Evolutionary conservation across 2,888 invertebrate species (phyloP).

Genomic region (Polydesmus complanatus): DNA sequence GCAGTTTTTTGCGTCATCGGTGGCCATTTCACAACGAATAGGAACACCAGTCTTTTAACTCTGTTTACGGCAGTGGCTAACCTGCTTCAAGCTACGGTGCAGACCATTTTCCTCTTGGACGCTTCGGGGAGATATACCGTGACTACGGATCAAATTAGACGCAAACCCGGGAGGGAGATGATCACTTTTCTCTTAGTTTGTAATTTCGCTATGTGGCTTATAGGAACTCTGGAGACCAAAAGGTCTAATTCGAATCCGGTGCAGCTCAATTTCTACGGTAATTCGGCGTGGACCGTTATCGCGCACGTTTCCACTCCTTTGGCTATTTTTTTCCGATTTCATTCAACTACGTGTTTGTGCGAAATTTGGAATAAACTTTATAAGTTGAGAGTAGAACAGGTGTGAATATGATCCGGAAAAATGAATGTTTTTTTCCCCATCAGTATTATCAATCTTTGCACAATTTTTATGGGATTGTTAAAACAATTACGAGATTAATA

Average conservation of each 20-base stretch:
- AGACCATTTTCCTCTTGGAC: conserved; percentile 27
- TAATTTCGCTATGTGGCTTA: conserved; percentile 27
- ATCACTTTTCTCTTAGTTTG: conserved; percentile 31
- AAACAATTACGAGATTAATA: too few relatives aligned
- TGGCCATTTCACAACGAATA: conserved; percentile 23
- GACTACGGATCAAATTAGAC: conserved; percentile 24
- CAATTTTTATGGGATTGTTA: too few relatives aligned
- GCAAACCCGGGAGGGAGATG: conserved; percentile 31
- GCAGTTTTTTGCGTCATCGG: conserved; percentile 28
- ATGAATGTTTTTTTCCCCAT: too few relatives aligned
- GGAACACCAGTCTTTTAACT: conserved; percentile 33
- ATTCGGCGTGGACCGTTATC: conserved; percentile 92
- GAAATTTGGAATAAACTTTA: conserved; percentile 95
- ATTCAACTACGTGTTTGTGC: conserved; percentile 86
- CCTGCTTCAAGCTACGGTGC: conserved; percentile 24
- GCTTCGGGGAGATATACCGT: conserved; percentile 26
- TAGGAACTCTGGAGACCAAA: conserved; percentile 27
- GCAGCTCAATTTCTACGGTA: conserved; percentile 50
- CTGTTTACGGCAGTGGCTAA: conserved; percentile 19
- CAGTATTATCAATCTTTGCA: too few relatives aligned
- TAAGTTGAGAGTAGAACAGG: conserved; percentile 37
- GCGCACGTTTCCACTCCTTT: conserved; percentile 87
- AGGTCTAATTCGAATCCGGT: conserved; percentile 26
- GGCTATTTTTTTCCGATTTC: conserved; percentile 87
- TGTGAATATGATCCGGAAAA: too few relatives aligned